Evolutionary conservation across 1,140 invertebrate genomes (phyloP), one percentile per base, ranked within the genome.

Genomic region (Drosophila pandora): DNA sequence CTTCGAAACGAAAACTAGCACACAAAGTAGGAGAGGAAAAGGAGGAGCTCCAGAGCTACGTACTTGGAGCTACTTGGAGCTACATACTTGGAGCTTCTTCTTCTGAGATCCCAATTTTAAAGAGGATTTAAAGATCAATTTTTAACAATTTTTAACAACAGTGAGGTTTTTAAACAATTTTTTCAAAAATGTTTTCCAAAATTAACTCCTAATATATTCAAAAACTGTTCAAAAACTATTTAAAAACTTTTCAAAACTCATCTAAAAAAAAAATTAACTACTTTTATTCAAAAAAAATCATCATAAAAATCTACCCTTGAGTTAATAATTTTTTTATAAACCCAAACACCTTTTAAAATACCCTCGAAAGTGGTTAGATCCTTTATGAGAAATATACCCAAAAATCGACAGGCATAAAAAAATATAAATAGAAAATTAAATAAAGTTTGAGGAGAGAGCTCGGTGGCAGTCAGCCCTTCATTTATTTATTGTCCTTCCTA

Each of bases 21-120:
- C 83, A 88, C 78, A 87, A 87, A 87, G 82, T 87, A 87, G 82
- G 64, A 70, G 76, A 87, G 43, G 69, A 70, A 83, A 74, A 67
- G 78, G 73, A 84, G 58, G 58, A 67, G 63, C 30, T 17, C 30
- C 23, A 17, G 17, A 67, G 59, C 23, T 17, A 30, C 23, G 57
- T 64, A 49, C 47, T 9, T 52, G 60, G 43, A 10, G 48, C 72
- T 32, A 17, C 43, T 49, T 52, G n/a, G n/a, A 67, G 59, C 23
- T 17, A 30, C 23, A 63, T 64, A 49, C 47, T 9, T 52, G 60
- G 43, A 10, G 48, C 72, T 32, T 23, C 43, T 49, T 52, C 64
- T 48, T n/a, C 70, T 73, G 70, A 22, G 70, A 67, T 73, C 70
- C 69, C 68, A 71, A 32, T 47, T 45, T 12, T n/a, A 7, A 21